phyloP scores from a whole-genome alignment of 2,888 invertebrate species.

The Phalera bucephala region DNA sequence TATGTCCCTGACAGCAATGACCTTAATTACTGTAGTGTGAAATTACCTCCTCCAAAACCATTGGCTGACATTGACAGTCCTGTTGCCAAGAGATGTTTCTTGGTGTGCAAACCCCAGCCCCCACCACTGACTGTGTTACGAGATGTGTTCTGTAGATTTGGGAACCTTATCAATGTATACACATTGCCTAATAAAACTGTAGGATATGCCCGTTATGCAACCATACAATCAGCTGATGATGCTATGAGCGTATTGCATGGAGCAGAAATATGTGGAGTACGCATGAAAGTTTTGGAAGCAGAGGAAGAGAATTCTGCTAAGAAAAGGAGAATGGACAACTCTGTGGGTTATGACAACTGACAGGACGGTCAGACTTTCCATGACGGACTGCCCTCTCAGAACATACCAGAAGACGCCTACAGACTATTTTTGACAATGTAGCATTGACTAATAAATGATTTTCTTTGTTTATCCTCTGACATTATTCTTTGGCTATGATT shows the following conservation, averaged over 20 bases:
- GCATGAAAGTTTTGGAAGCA: constrained; percentile 94
- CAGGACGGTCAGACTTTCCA: constrained; percentile 5
- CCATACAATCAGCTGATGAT: constrained; percentile 87
- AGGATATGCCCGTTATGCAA: constrained; percentile 95
- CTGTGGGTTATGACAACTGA: too few species aligned
- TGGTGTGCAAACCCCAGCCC: constrained; percentile 85
- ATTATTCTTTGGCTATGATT: constrained; percentile 36
- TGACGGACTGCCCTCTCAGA: constrained; percentile 15
- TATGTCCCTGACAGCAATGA: constrained; percentile 47
- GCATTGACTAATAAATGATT: constrained; percentile 41
- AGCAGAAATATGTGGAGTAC: constrained; percentile 92
- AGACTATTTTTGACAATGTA: constrained; percentile 25
- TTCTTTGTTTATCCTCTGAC: constrained; percentile 23
- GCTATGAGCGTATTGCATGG: constrained; percentile 90
- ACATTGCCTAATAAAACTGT: constrained; percentile 94
- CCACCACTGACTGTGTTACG: constrained; percentile 91
- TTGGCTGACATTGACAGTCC: constrained; percentile 86
- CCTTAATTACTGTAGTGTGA: constrained; percentile 84
- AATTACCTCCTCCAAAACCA: constrained; percentile 88
- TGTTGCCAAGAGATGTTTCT: constrained; percentile 86
- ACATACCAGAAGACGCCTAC: constrained; percentile 25
- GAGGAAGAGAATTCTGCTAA: constrained; percentile 83
- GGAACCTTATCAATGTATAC: constrained; percentile 94
- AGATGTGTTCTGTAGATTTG: constrained; percentile 96
- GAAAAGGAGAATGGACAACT: constrained; percentile 31